Evolutionary conservation across 2,888 invertebrate genomes (phyloP).

Genomic region (Eupeodes luniger): DNA sequence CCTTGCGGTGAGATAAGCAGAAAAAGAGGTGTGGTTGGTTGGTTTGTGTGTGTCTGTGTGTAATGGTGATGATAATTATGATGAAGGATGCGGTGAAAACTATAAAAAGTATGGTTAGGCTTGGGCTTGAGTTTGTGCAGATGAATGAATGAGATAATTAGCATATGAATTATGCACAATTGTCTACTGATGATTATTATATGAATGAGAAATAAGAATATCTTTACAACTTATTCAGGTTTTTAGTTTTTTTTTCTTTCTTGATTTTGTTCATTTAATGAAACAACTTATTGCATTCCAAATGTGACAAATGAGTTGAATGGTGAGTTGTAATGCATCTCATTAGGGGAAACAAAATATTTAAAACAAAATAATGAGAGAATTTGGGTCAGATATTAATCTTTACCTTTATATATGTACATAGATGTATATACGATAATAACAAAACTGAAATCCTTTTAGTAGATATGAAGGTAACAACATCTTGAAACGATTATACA

Average conservation of each 20-base stretch:
- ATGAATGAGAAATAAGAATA: constrained; percentile 12
- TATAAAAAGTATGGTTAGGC: constrained; percentile 10
- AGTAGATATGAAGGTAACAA: no score
- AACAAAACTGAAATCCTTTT: no score
- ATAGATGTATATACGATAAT: no score
- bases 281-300: constrained; percentile 17
- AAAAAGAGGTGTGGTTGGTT: no score
- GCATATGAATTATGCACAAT: constrained; percentile 64
- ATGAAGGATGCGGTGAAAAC: constrained; percentile 13
- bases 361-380: constrained; percentile 28
- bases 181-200: constrained; percentile 21
- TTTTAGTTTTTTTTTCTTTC: neutral
- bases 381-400: constrained; percentile 42
- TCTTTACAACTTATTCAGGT: constrained; percentile 9
- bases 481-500: no score
- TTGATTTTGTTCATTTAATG: neutral
- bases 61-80: neutral
- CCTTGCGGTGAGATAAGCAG: constrained; percentile 60
- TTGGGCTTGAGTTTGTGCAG: constrained; percentile 11
- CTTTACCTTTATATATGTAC: no score
- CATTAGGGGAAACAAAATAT: constrained; percentile 11
- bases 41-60: constrained; percentile 5
- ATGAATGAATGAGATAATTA: constrained; percentile 72
- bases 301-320: constrained; percentile 42
- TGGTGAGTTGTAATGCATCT: constrained; percentile 18